A percentile compares a stretch with the other conserved stretches of the same genome.
Conservation (phyloP, 1,140 invertebrate species). For the Eupristina koningsbergeri region DNA sequence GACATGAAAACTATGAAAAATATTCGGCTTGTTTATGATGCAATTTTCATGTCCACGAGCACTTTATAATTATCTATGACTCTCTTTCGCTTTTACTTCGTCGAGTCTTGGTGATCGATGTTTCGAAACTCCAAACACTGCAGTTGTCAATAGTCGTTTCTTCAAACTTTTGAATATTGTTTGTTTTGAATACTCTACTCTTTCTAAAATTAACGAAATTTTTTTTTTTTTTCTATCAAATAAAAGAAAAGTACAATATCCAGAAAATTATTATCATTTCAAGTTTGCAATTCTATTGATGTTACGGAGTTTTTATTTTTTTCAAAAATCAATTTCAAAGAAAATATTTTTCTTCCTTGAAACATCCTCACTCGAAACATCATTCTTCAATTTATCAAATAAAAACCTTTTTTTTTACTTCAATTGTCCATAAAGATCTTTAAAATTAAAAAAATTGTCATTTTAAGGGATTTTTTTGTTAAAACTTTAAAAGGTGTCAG, state of each 20-base stretch:
- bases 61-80: not conserved
- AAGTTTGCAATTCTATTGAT: not conserved
- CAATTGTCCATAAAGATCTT: not conserved
- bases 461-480: not conserved
- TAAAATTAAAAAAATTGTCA: not conserved
- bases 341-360: not conserved
- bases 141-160: not conserved
- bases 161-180: not conserved
- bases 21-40: not conserved
- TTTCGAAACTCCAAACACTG: not conserved
- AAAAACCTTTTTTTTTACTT: not conserved
- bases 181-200: not conserved
- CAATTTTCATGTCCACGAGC: too few species aligned
- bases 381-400: not conserved
- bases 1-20: constrained; percentile 4
- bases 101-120: not conserved
- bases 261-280: not conserved
- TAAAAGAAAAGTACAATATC: too few species aligned
- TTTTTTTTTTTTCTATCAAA: too few species aligned
- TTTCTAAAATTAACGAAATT: too few species aligned
- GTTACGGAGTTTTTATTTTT: not conserved
- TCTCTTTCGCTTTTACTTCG: not conserved
- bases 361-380: not conserved
- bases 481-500: not conserved
- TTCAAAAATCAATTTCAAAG: not conserved